These are phyloP conservation scores for Chiloscyllium plagiosum DNA, from an alignment of 2,113 vertebrate species.

Conservation along the genomic window DNA sequence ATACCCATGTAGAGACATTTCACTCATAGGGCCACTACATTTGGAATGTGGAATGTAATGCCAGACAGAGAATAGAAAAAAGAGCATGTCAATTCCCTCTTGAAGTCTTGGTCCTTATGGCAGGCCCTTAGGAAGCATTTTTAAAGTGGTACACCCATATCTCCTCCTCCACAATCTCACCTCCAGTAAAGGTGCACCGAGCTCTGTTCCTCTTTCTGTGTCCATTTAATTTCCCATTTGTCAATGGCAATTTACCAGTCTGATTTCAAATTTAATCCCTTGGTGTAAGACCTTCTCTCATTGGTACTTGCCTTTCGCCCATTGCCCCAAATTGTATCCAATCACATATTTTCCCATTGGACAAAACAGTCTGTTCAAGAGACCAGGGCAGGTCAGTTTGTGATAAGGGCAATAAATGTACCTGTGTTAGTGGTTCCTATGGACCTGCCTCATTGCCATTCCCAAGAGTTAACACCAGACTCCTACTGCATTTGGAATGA, in stretches of 20 bases:
- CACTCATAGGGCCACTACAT: constrained; percentile 13
- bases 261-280: neutral
- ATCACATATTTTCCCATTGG: neutral
- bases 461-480: neutral
- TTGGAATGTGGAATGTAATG: constrained; percentile 25
- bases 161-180: neutral
- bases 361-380: neutral
- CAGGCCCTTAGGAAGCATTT: constrained; percentile 29
- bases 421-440: neutral
- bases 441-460: constrained; percentile 21
- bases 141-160: neutral
- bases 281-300: no score
- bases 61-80: neutral
- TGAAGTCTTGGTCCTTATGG: neutral
- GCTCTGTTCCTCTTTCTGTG: neutral
- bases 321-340: neutral
- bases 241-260: neutral
- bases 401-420: neutral
- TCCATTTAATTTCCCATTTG: neutral
- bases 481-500: constrained; percentile 28
- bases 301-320: neutral
- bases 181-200: neutral
- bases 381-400: neutral
- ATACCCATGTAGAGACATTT: constrained; percentile 14
- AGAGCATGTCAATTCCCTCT: neutral